Percentiles rank a stretch among this genome's conserved stretches.
Evolutionary conservation across 1,140 invertebrate genomes (phyloP).

Genomic region (Brachionus angularis): DNA sequence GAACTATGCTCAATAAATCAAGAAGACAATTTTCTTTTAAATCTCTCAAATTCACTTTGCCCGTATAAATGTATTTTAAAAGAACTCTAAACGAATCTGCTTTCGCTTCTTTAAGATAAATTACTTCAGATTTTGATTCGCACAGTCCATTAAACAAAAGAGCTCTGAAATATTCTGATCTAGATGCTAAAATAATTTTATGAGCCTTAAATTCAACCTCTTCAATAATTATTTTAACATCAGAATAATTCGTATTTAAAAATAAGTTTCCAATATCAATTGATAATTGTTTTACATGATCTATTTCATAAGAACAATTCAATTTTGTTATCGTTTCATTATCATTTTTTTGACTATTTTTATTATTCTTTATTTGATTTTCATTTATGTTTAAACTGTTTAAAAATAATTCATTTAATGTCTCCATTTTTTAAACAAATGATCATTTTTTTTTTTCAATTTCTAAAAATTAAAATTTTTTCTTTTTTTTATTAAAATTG

Average conservation of each 20-base stretch:
- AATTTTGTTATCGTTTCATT: no score
- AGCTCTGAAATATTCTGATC: constrained; percentile 88
- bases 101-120: constrained; percentile 78
- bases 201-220: constrained; percentile 77
- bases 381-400: no score
- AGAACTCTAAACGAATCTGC: constrained; percentile 80
- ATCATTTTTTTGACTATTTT: no score
- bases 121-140: constrained; percentile 73
- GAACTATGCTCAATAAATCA: constrained; percentile 79
- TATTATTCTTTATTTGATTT: no score
- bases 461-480: no score
- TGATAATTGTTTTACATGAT: constrained; percentile 18
- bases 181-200: constrained; percentile 80
- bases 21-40: constrained; percentile 79
- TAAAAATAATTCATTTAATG: no score
- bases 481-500: no score
- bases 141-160: constrained; percentile 80
- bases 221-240: constrained; percentile 82
- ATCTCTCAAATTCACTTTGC: constrained; percentile 74
- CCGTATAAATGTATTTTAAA: constrained; percentile 90
- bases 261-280: constrained; percentile 35
- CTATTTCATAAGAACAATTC: no score
- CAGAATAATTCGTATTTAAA: constrained; percentile 70
- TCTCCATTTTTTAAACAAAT: no score
- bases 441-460: no score